Conservation (phyloP, 2,113 vertebrate species). For the Myocastor coypus region DNA sequence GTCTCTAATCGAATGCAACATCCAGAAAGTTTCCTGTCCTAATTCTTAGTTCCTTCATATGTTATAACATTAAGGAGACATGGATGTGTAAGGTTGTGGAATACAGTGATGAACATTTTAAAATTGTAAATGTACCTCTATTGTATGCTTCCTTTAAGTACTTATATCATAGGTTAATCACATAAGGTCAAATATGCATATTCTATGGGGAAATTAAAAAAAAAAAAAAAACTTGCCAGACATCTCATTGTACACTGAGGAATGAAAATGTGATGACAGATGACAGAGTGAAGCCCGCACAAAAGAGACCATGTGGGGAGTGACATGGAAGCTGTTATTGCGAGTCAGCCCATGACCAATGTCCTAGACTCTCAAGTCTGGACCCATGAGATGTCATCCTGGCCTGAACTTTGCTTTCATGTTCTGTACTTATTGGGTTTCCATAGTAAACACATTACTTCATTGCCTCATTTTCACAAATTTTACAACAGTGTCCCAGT, state of each 20-base stretch:
- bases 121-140: conserved; percentile 18
- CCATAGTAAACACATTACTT: too few species aligned
- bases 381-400: too few species aligned
- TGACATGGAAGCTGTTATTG: too few species aligned
- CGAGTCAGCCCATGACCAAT: too few species aligned
- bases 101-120: conserved; percentile 1
- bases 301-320: too few species aligned
- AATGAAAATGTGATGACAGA: background rate
- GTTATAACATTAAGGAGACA: background rate
- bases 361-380: too few species aligned
- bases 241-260: background rate
- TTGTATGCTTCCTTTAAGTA: background rate
- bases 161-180: conserved; percentile 18
- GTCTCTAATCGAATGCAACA: background rate
- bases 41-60: conserved; percentile 32
- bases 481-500: too few species aligned
- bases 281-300: too few species aligned
- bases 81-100: background rate
- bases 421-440: too few species aligned
- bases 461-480: too few species aligned
- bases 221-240: background rate
- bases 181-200: conserved; percentile 3
- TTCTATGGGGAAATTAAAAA: background rate
- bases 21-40: background rate
- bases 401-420: too few species aligned